Evolutionary conservation across 2,797 vertebrate genomes (phyloP).

Genomic region (Alfaro cultratus): DNA sequence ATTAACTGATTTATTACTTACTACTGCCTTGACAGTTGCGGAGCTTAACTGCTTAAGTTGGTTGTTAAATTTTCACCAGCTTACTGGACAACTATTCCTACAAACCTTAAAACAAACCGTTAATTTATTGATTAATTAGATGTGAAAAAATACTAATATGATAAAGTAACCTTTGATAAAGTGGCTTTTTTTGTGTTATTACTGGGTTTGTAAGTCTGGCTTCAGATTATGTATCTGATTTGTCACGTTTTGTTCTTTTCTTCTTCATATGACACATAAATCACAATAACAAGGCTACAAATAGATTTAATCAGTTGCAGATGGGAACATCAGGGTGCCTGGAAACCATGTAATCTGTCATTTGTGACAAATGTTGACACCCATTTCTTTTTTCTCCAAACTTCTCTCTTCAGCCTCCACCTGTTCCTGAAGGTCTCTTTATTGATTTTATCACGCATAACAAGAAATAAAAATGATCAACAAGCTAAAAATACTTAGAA

Average conservation of each 20-base stretch:
- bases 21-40: neutral
- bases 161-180: neutral
- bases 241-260: neutral
- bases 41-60: neutral
- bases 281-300: neutral
- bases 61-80: neutral
- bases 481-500: neutral
- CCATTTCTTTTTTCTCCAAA: conserved; percentile 19
- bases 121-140: neutral
- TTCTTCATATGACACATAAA: neutral
- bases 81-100: no score
- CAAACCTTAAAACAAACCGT: neutral
- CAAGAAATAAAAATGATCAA: neutral
- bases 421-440: neutral
- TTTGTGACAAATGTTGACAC: conserved; percentile 7
- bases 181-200: neutral
- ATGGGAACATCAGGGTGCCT: conserved; percentile 8
- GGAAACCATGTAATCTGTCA: conserved; percentile 33
- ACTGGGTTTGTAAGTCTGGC: neutral
- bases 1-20: no score
- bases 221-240: neutral
- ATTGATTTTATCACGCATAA: neutral
- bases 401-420: neutral
- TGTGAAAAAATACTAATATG: neutral
- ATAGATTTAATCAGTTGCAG: conserved; percentile 8